These are phyloP conservation scores for Batillaria attramentaria DNA, from an alignment of 1,140 invertebrate species.

Conservation along the genomic window DNA sequence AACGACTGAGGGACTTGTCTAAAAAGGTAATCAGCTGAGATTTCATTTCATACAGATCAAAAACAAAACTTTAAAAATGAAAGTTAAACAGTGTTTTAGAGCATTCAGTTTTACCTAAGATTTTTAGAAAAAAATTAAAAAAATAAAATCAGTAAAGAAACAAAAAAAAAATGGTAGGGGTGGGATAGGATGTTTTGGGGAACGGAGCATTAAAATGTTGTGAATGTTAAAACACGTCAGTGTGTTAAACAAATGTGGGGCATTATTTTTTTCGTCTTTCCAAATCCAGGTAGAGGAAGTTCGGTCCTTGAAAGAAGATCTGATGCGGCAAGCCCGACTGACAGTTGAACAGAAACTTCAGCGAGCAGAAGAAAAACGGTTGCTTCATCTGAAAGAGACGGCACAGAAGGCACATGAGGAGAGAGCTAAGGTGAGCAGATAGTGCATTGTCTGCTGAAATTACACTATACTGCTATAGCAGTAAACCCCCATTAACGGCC, in stretches of 20 bases:
- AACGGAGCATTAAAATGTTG: too few relatives aligned
- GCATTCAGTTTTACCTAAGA: too few relatives aligned
- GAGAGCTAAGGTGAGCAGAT: constrained; percentile 86
- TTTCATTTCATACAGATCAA: too few relatives aligned
- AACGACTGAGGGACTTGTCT: constrained; percentile 87
- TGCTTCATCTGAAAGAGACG: constrained; percentile 84
- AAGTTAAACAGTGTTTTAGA: too few relatives aligned
- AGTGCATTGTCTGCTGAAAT: too few relatives aligned
- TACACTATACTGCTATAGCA: too few relatives aligned
- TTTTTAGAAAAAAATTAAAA: not conserved
- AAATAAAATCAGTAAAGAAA: not conserved
- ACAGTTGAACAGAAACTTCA: constrained; percentile 89
- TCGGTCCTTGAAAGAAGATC: constrained; percentile 86
- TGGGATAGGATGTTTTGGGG: not conserved
- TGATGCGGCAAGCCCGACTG: constrained; percentile 87
- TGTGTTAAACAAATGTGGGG: not conserved
- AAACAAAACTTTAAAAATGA: too few relatives aligned
- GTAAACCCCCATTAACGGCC: too few relatives aligned
- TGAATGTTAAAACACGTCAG: too few relatives aligned
- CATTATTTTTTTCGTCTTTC: too few relatives aligned
- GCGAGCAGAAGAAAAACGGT: constrained; percentile 92
- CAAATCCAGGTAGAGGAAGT: constrained; percentile 84
- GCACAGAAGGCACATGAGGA: constrained; percentile 97
- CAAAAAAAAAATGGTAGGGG: not conserved
- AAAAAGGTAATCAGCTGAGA: constrained; percentile 77